Evolutionary conservation across 1,140 invertebrate genomes (phyloP).

Genomic region (Pomacea maculata): DNA sequence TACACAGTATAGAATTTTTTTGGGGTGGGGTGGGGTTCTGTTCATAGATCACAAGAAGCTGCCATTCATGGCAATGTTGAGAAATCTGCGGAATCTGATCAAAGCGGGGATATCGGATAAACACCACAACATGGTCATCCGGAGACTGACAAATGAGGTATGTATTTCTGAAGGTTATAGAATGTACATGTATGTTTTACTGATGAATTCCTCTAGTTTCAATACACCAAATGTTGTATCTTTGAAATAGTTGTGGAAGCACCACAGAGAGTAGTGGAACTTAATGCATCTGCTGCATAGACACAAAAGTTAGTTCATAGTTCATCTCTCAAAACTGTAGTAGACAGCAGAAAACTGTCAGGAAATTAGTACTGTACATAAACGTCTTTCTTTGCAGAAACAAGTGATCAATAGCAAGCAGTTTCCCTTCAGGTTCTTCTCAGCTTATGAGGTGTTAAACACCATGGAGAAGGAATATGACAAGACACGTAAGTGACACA

Average conservation of each 20-base stretch:
- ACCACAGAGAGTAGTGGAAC: too few species aligned
- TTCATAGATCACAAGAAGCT: slow-evolving; percentile 66
- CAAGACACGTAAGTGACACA: slow-evolving; percentile 53
- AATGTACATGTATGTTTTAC: background rate
- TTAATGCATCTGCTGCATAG: too few species aligned
- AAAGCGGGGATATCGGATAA: slow-evolving; percentile 64
- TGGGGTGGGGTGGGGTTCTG: background rate
- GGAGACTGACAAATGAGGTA: slow-evolving; percentile 64
- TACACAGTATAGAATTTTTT: background rate
- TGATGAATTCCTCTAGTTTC: too few species aligned
- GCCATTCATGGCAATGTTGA: slow-evolving; percentile 69
- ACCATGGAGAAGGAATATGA: slow-evolving; percentile 59
- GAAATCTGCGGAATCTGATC: slow-evolving; percentile 67
- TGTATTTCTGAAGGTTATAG: background rate
- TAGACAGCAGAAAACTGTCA: too few species aligned
- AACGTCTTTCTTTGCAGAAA: slow-evolving; percentile 46
- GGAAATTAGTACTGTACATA: background rate
- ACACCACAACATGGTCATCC: slow-evolving; percentile 62
- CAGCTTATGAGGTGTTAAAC: slow-evolving; percentile 65
- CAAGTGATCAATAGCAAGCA: slow-evolving; percentile 66
- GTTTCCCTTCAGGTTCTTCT: slow-evolving; percentile 67
- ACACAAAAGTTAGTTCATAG: too few species aligned
- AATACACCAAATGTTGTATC: too few species aligned
- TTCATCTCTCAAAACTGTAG: too few species aligned
- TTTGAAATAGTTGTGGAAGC: too few species aligned